Evolutionary conservation across 2,113 vertebrate species (phyloP).

Genomic region (Planiliza haematocheilus): DNA sequence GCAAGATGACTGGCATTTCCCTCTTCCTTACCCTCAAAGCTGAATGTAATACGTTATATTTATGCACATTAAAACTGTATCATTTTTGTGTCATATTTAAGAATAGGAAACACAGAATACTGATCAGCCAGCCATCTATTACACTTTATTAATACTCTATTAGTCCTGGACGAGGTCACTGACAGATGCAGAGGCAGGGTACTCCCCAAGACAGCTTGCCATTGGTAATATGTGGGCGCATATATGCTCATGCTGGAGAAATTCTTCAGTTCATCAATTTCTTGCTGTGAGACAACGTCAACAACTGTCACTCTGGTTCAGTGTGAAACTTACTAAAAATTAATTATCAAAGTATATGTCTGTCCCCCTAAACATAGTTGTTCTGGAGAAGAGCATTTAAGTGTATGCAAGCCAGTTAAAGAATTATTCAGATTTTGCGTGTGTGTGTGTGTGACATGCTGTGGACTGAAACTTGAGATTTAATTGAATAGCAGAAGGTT

Average conservation of each 20-base stretch:
- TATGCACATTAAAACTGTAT: constrained; percentile 2
- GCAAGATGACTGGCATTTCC: constrained; percentile 6
- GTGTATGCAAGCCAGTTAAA: constrained; percentile 51
- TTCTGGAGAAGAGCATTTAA: constrained; percentile 40
- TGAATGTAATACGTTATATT: neutral
- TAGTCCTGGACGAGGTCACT: neutral
- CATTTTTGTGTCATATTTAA: constrained; percentile 6
- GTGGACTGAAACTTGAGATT: constrained; percentile 60
- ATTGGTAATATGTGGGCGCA: neutral
- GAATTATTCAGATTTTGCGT: constrained; percentile 41
- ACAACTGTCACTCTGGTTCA: neutral
- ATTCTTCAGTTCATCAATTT: constrained; percentile 19
- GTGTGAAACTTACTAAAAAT: constrained; percentile 27
- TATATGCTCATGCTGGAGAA: neutral
- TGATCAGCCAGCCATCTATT: constrained; percentile 5
- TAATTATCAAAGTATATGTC: constrained; percentile 30
- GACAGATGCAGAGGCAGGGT: neutral
- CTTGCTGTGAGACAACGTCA: constrained; percentile 1
- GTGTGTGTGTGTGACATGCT: constrained; percentile 28
- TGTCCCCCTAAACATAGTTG: constrained; percentile 14
- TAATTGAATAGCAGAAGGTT: constrained; percentile 62
- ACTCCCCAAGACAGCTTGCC: neutral
- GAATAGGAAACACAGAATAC: neutral
- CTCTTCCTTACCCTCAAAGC: constrained; percentile 11
- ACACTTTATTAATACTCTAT: neutral